phyloP scores from a whole-genome alignment of 2,113 vertebrate genomes.

The Reinhardtius hippoglossoides region DNA sequence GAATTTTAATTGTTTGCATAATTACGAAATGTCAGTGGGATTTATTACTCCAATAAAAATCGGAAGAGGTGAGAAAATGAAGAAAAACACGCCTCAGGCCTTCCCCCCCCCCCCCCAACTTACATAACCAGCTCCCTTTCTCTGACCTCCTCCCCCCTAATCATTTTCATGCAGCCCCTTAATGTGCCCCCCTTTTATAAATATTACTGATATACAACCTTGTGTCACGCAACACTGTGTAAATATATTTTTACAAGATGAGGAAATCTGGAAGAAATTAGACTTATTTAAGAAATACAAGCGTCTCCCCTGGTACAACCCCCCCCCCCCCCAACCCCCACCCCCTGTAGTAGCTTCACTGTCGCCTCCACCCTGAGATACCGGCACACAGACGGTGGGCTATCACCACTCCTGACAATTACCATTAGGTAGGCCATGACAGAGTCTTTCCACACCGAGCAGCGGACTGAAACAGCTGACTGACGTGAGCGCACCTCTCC shows the following conservation, averaged over 20 bases:
- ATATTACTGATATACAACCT: constrained; percentile 35
- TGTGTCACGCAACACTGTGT: neutral
- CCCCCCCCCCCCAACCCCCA: no score
- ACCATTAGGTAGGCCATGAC: constrained; percentile 76
- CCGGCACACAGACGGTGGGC: constrained; percentile 54
- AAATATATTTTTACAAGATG: neutral
- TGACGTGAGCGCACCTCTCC: constrained; percentile 62
- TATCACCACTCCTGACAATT: constrained; percentile 65
- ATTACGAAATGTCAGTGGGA: neutral
- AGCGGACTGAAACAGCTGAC: constrained; percentile 74
- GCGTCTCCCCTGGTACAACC: no score
- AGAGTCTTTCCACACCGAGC: constrained; percentile 75
- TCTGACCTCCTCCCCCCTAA: neutral
- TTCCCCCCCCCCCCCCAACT: neutral
- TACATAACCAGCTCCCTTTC: neutral
- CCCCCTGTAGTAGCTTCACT: neutral
- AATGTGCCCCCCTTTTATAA: constrained; percentile 8
- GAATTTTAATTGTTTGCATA: neutral
- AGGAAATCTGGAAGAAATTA: constrained; percentile 16
- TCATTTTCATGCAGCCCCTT: neutral
- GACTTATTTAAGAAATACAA: neutral
- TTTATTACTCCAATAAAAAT: neutral
- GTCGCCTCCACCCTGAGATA: constrained; percentile 51
- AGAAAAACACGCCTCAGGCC: neutral
- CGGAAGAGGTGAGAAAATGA: neutral